Conservation (phyloP, 2,797 vertebrate genomes). For the Pseudomugil gertrudae region DNA sequence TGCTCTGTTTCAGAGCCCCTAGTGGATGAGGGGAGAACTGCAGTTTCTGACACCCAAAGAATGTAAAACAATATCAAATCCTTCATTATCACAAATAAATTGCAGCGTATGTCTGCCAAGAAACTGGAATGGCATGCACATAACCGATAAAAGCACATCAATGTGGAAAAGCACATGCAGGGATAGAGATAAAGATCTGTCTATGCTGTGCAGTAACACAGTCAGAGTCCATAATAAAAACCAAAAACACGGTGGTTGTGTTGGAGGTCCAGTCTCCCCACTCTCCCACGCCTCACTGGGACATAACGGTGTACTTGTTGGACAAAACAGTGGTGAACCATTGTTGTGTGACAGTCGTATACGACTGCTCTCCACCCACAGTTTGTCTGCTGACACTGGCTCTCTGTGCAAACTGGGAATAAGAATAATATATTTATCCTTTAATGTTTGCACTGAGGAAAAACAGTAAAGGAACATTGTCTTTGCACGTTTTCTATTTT, state of each 20-base stretch:
- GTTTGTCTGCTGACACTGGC: conserved; percentile 39
- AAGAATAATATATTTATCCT: not conserved
- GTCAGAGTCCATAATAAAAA: not conserved
- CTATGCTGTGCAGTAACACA: too few relatives aligned
- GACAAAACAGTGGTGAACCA: conserved; percentile 50
- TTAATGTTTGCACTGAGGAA: not conserved
- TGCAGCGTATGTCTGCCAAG: not conserved
- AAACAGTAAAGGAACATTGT: too few relatives aligned
- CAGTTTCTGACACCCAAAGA: not conserved
- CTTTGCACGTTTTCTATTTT: too few relatives aligned
- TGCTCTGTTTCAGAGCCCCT: too few relatives aligned
- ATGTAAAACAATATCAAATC: not conserved
- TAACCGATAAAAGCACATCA: not conserved
- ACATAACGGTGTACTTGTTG: conserved; percentile 43
- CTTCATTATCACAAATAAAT: not conserved
- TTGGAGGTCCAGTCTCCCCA: not conserved
- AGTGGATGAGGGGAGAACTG: too few relatives aligned
- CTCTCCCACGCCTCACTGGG: conserved; percentile 22
- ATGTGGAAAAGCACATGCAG: too few relatives aligned
- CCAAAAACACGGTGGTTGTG: conserved; percentile 10
- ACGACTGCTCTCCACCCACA: conserved; percentile 39
- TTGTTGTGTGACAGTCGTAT: conserved; percentile 34
- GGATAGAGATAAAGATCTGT: too few relatives aligned
- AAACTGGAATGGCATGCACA: not conserved
- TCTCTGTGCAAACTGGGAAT: not conserved